These are phyloP conservation scores for Trachymyrmex septentrionalis DNA, from an alignment of 1,140 invertebrate species.

Conservation along the genomic window DNA sequence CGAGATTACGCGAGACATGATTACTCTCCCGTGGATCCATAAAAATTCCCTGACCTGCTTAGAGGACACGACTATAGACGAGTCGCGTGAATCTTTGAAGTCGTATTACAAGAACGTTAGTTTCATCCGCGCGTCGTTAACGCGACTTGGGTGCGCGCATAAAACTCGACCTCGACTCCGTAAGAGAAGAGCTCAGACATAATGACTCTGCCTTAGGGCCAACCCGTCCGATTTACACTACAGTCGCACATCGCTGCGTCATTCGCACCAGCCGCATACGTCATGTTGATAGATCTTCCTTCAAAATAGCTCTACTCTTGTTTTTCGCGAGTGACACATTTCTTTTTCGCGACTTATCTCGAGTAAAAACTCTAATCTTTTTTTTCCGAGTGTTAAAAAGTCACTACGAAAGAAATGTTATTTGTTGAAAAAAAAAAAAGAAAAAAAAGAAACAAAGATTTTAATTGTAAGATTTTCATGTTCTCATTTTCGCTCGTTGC, in stretches of 20 bases:
- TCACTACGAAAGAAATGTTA: neutral
- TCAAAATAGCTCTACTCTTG: constrained; percentile 8
- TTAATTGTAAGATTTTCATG: neutral
- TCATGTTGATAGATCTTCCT: neutral
- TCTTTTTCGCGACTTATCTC: neutral
- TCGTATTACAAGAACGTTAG: constrained; percentile 38
- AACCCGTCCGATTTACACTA: constrained; percentile 35
- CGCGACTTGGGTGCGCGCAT: constrained; percentile 43
- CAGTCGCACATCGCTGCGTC: constrained; percentile 14
- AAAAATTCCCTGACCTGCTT: constrained; percentile 29
- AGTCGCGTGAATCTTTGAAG: constrained; percentile 50
- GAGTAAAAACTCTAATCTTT: constrained; percentile 3
- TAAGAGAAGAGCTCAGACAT: constrained; percentile 16
- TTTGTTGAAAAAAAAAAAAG: neutral
- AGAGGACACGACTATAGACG: neutral
- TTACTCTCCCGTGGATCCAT: neutral
- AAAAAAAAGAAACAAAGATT: neutral
- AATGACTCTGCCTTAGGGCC: constrained; percentile 39
- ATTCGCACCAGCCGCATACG: neutral
- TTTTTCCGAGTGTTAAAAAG: neutral
- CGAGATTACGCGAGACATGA: neutral
- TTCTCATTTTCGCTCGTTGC: neutral
- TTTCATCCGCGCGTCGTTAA: constrained; percentile 47
- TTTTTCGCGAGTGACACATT: neutral
- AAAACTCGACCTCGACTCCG: constrained; percentile 11